Percentiles rank a stretch among this genome's conserved stretches.
Evolutionary conservation across 53 echinoderm and acorn worm species (phyloP).

Genomic region (Actinopyga echinites): DNA sequence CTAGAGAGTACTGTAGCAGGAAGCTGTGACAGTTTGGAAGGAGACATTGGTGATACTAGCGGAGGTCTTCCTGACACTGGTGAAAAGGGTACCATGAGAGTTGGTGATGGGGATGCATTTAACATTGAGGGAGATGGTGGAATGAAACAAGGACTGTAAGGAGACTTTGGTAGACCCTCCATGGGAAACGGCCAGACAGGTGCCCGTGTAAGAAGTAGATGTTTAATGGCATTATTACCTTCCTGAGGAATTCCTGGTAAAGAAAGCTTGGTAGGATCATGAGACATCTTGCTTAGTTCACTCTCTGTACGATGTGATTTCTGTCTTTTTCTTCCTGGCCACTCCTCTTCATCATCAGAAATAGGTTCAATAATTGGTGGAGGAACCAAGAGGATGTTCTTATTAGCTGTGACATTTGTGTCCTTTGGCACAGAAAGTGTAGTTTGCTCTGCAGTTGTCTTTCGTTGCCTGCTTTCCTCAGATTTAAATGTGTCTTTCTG

Average conservation of each 20-base stretch:
- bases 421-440: not conserved
- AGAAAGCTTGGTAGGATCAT: not conserved
- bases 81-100: constrained; percentile 52
- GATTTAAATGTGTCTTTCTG: not conserved
- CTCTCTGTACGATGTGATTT: constrained; percentile 1
- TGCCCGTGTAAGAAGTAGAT: constrained; percentile 73
- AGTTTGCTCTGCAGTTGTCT: too few relatives aligned
- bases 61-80: constrained; percentile 57
- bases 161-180: constrained; percentile 44
- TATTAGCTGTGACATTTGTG: not conserved
- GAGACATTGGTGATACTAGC: constrained; percentile 88
- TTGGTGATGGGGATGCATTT: constrained; percentile 65
- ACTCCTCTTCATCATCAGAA: constrained; percentile 79
- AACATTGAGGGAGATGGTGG: constrained; percentile 75
- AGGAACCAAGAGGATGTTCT: constrained; percentile 3
- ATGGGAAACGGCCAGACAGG: constrained; percentile 52
- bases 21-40: constrained; percentile 90
- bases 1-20: constrained; percentile 87
- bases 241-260: not conserved
- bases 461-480: not conserved
- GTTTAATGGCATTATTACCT: constrained; percentile 80
- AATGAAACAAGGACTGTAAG: constrained; percentile 80
- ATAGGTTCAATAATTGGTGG: constrained; percentile 84
- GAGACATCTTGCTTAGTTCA: constrained; percentile 13
- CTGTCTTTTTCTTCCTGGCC: constrained; percentile 7